Base-by-base conservation (phyloP, 2,797 vertebrate species). In the Saguinus oedipus region DNA sequence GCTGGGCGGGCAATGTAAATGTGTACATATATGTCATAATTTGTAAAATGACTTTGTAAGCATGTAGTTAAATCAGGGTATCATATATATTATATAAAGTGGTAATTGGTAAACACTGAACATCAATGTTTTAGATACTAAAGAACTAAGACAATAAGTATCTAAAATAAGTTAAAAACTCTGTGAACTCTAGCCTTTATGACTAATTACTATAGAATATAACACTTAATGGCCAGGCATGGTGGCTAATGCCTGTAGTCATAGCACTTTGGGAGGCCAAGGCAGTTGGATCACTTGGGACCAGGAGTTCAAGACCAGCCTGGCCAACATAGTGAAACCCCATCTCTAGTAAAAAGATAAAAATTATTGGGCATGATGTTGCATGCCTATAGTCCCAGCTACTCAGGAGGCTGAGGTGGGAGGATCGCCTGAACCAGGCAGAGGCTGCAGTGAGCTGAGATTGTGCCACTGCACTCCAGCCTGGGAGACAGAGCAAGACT, bases 161-260 rank as follows among this genome's bases (percentile, higher is more conserved):
- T 17, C 84, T 79, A 48, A 80, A 79, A 55, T 74, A 59, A 70
- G n/a, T 84, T 94, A 55, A 85, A 91, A 90, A 83, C 75, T 87
- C 61, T 87, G 2, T 93, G 13, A 50, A 90, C 90, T 39, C 12
- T 57, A 85, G 46, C 7, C n/a, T 88, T 93, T 61, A 53, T 88
- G 76, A 78, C 22, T 76, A 50, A 55, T 59, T 48, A 50, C 15
- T 50, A 39, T 50, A 39, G 44, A 72, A 68, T 7, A 24, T 36
- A 36, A 36, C 19, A 70, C 68, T 20, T 70, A n/a, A 36, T 19
- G 1, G 68, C 68, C n/a, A 9, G 68, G n/a, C 8, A 0, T 22
- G n/a, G 33, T 20, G n/a, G n/a, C 68, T 70, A n/a, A 70, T 3
- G n/a, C 68, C 68, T 36, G 68, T 20, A 70, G 19, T 70, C 68